Evolutionary conservation across 1,140 invertebrate species (phyloP).

Genomic region (Physella acuta): DNA sequence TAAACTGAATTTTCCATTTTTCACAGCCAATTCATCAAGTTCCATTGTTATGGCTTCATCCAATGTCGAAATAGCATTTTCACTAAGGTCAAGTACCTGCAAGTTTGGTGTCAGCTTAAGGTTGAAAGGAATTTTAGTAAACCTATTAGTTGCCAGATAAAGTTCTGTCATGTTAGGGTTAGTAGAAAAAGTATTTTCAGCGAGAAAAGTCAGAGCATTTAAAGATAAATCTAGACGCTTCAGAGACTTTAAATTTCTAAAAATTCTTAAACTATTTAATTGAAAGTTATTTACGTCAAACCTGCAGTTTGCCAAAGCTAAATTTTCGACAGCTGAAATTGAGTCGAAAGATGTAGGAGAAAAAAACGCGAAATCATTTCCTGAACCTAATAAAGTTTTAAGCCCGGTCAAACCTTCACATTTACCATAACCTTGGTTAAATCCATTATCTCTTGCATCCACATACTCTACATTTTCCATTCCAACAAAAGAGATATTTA

Average conservation of each 20-base stretch:
- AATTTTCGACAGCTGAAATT: not conserved
- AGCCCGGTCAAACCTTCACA: not conserved
- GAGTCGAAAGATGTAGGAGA: not conserved
- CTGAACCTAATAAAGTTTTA: not conserved
- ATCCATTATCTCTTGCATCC: not conserved
- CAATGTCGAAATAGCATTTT: slow-evolving; percentile 6
- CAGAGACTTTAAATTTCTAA: not conserved
- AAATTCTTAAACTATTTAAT: not conserved
- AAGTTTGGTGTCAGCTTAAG: slow-evolving; percentile 8
- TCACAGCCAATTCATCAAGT: not conserved
- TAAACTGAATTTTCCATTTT: not conserved
- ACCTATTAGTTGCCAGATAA: not conserved
- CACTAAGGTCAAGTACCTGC: not conserved
- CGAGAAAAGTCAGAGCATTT: not conserved
- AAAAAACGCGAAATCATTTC: not conserved
- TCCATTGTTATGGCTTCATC: not conserved
- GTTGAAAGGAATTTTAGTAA: slow-evolving; percentile 12
- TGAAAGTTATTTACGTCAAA: not conserved
- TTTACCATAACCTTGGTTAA: too few species aligned
- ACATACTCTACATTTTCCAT: not conserved
- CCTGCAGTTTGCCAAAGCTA: not conserved
- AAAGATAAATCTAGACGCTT: not conserved
- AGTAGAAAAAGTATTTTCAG: not conserved
- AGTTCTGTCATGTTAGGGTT: not conserved
- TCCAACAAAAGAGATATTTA: not conserved